Evolutionary conservation across 2,797 vertebrate species (phyloP).

Genomic region (Basileuterus tristriatus): DNA sequence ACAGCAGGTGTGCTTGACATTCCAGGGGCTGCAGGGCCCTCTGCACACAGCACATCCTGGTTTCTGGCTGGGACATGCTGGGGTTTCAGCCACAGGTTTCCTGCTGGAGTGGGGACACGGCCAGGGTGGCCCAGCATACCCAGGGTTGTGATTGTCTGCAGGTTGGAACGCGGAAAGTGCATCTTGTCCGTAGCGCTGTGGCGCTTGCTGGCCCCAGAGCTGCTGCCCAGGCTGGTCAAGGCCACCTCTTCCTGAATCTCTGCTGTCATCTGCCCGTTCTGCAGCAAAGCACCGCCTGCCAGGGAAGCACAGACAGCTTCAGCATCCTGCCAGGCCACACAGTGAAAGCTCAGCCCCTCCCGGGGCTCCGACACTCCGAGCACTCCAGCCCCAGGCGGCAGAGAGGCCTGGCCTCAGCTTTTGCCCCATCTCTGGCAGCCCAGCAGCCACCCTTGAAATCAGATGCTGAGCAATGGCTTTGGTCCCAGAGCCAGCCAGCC

Average conservation of each 20-base stretch:
- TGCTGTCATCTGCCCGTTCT: slow-evolving; percentile 90
- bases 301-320: neutral
- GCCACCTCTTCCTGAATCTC: slow-evolving; percentile 97
- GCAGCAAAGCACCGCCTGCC: slow-evolving; percentile 85
- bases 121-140: slow-evolving; percentile 74
- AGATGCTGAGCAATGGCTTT: slow-evolving; percentile 22
- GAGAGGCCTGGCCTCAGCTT: neutral
- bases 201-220: slow-evolving; percentile 84
- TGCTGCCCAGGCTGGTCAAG: slow-evolving; percentile 85
- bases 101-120: neutral
- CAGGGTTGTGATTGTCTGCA: slow-evolving; percentile 93
- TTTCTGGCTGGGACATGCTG: neutral
- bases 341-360: neutral
- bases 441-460: slow-evolving; percentile 3
- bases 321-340: neutral
- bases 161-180: slow-evolving; percentile 86
- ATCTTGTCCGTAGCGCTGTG: slow-evolving; percentile 89
- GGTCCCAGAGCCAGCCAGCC: neutral
- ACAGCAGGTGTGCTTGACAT: neutral
- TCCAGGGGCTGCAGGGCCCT: neutral
- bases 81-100: neutral
- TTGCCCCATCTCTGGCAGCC: neutral
- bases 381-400: neutral
- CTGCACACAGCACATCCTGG: neutral
- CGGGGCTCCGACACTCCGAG: neutral